Evolutionary conservation across 2,888 invertebrate species (phyloP), one percentile per base, ranked within the genome.

Genomic region (Lottia gigantea): DNA sequence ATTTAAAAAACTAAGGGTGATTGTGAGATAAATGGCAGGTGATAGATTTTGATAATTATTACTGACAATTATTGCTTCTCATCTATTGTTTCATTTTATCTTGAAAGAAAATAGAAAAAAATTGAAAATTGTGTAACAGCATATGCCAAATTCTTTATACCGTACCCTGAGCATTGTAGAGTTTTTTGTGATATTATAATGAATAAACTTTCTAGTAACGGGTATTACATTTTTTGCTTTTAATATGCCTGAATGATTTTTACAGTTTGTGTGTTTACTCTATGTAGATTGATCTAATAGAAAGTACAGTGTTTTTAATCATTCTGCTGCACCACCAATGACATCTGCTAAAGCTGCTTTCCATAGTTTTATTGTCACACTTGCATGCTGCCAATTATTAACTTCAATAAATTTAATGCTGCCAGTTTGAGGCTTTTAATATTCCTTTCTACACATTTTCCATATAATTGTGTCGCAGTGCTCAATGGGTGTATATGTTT

Each of bases 311-410:
- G 55, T 55, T 23, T 55, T 23, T 40, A 40, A 40, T 40, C 23
- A 23, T 19, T 23, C 23, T 23, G 23, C 55, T 55, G 55, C 23
- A 55, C 55, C 23, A 55, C 55, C 55, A 55, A 55, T 55, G 55
- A 55, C 55, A 55, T 55, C 55, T 55, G 55, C 55, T 55, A 55
- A 55, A 55, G 55, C 55, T 55, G 55, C 19, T 23, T 55, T 19
- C 23, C 55, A 23, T 40, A 23, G 55, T 23, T 55, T 55, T 12
- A 23, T 55, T 55, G 55, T 23, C 19, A 55, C 23, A 23, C 19
- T 55, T 55, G 23, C 55, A 55, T 55, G 55, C 23, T 19, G 55
- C 55, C 55, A 55, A 55, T 55, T 55, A 55, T 55, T 3, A 55
- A 23, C 55, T 23, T 23, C 55, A 55, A 55, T 55, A 55, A 55